Percentiles rank a stretch among this genome's conserved stretches.
phyloP scores from a whole-genome alignment of 2,888 invertebrate genomes.

The Slavum lentiscoides region DNA sequence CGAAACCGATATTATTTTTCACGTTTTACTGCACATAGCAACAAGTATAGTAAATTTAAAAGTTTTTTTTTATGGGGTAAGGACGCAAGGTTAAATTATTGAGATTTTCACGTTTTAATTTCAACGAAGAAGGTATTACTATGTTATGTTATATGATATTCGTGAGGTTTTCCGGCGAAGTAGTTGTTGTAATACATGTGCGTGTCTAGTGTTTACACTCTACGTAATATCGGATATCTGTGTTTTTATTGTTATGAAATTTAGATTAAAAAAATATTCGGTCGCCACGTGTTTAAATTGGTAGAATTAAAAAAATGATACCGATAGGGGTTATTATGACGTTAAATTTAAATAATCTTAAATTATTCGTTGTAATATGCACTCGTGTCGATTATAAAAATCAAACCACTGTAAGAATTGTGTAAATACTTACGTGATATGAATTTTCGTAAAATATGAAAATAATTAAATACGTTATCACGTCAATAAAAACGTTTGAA shows the following conservation, averaged over 20 bases:
- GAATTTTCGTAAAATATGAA: not conserved
- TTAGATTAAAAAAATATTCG: not conserved
- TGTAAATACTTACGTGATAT: not conserved
- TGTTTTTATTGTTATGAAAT: constrained; percentile 24
- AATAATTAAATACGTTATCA: not conserved
- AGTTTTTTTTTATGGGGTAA: not conserved
- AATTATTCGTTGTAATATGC: not conserved
- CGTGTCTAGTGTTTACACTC: not conserved
- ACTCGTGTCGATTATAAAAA: not conserved
- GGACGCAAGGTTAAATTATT: not conserved
- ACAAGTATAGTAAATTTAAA: not conserved
- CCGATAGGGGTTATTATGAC: not conserved
- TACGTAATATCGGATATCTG: constrained; percentile 2
- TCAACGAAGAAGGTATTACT: not conserved
- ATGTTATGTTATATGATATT: constrained; percentile 21
- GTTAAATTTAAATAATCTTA: not conserved
- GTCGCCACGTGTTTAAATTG: not conserved
- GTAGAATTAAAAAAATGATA: not conserved
- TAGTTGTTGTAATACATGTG: not conserved
- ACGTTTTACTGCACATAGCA: not conserved
- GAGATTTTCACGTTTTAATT: not conserved
- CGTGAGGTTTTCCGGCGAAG: constrained; percentile 32
- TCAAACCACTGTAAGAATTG: not conserved
- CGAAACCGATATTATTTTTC: not conserved
- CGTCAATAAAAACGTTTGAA: not conserved